Evolutionary conservation across 2,888 invertebrate genomes (phyloP), one percentile per base, ranked within the genome.

Genomic region (Hirtodrosophila cameraria): DNA sequence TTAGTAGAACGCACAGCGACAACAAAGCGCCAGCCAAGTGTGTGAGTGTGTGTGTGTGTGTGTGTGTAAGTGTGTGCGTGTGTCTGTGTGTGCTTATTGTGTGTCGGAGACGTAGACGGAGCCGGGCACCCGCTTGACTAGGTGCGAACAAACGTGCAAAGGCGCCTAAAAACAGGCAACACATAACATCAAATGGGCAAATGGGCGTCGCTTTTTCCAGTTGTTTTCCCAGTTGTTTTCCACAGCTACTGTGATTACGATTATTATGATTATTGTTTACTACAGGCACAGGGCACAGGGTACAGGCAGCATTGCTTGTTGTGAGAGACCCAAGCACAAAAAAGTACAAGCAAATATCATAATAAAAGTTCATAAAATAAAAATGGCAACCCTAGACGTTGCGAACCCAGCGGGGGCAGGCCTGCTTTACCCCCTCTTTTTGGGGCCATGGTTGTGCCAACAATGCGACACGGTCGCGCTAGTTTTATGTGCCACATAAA

Each of bases 181-280:
- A 43, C 42, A 18, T 31, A 61, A 52, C 58, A 36, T 23, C 36
- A 65, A 65, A 57, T 65, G 65, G 46, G 43, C 52, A 65, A 55
- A 45, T 43, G 39, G 28, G 41, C 48, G 31, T 3, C 43, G 31
- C 41, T 30, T 39, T 20, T 16, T 6, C 11, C 36, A 5, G 25
- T 52, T 25, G 33, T 33, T 33, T 46, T 28, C 42, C 16, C 18
- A 31, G 25, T 33, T 31, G 25, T 27, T 35, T 15, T 25, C 48
- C 23, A 16, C 53, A 28, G 53, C 65, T 66, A 62, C 70, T 86
- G 66, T 76, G 84, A 83, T 86, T 86, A 67, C 86, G 74, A 82
- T 80, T 81, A 84, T 82, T 84, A 76, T 77, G 78, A 83, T 84
- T 82, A 86, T 82, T 86, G 81, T 82, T 84, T 65, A 82, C 70